These are phyloP conservation scores for Pantelozetes paolii DNA, from an alignment of 2,888 invertebrate species.

Conservation along the genomic window DNA sequence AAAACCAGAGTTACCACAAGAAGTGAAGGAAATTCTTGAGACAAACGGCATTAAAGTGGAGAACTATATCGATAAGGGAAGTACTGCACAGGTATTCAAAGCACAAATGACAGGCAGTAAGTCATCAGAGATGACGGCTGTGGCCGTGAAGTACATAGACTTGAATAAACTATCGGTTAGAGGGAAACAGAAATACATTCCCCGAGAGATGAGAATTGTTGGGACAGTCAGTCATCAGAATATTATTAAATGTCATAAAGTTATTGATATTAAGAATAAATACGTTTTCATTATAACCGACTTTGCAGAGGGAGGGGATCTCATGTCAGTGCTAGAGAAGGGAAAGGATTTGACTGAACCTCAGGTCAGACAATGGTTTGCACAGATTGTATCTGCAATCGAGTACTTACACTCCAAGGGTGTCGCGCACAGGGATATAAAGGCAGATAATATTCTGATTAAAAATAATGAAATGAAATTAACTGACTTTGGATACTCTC, in stretches of 20 bases:
- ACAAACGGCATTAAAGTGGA: too few species aligned
- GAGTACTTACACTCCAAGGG: neutral
- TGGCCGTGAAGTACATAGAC: too few species aligned
- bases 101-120: too few species aligned
- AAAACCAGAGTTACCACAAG: too few species aligned
- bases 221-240: neutral
- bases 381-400: neutral
- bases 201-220: neutral
- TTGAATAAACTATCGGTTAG: too few species aligned
- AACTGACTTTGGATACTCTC: conserved; percentile 36
- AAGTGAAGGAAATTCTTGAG: too few species aligned
- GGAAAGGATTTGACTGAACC: neutral
- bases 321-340: neutral
- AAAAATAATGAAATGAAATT: conserved; percentile 67
- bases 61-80: too few species aligned
- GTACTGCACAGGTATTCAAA: too few species aligned
- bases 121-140: too few species aligned
- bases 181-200: neutral
- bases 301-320: neutral
- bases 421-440: conserved; percentile 1
- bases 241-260: neutral
- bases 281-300: neutral
- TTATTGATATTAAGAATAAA: neutral
- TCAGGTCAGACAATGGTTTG: neutral
- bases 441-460: conserved; percentile 75